Evolutionary conservation across 23 tunicate species (phyloP).

Genomic region (Corella eumyota): DNA sequence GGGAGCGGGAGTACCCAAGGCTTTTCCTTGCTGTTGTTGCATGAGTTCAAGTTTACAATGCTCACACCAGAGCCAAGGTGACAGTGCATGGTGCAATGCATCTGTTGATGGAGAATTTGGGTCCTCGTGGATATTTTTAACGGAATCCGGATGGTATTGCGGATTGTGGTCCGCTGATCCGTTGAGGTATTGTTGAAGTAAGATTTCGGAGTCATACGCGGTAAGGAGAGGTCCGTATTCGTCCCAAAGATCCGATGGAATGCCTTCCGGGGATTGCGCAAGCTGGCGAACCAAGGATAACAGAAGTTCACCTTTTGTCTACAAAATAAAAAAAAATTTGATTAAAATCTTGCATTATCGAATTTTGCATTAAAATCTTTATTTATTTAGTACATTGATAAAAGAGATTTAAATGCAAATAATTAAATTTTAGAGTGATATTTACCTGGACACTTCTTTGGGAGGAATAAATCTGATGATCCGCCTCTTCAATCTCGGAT

Average conservation of each 20-base stretch:
- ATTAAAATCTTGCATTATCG: background rate
- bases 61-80: constrained; percentile 61
- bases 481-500: constrained; percentile 65
- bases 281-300: constrained; percentile 63
- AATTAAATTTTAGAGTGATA: background rate
- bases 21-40: constrained; percentile 23
- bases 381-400: too few relatives aligned
- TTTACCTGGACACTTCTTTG: constrained; percentile 28
- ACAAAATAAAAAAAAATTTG: constrained; percentile 6
- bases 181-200: constrained; percentile 12
- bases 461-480: constrained; percentile 15
- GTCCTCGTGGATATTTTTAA: constrained; percentile 1
- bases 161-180: constrained; percentile 21
- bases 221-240: constrained; percentile 76
- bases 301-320: constrained; percentile 64
- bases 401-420: too few relatives aligned
- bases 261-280: constrained; percentile 69
- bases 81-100: constrained; percentile 32
- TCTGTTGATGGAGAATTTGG: constrained; percentile 13
- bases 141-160: background rate
- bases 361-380: background rate
- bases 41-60: constrained; percentile 45
- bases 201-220: constrained; percentile 51
- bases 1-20: background rate
- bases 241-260: constrained; percentile 68